Percentiles rank a stretch among this genome's conserved stretches.
phyloP scores from a whole-genome alignment of 2,888 invertebrate species.

The Vesta saturnalis region DNA sequence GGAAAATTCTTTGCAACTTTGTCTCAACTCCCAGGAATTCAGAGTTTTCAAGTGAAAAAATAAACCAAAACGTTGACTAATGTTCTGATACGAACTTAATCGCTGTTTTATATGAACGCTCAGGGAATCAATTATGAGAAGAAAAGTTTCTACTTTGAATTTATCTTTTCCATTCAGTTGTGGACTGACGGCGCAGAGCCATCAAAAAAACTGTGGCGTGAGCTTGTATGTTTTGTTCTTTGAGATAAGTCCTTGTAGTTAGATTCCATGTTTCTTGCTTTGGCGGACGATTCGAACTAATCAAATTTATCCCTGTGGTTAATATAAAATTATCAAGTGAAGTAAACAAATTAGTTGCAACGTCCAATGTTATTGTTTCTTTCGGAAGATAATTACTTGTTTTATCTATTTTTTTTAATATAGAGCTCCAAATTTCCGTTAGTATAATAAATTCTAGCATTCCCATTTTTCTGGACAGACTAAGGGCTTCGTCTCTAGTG shows the following conservation, averaged over 20 bases:
- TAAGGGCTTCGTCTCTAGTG: constrained; percentile 44
- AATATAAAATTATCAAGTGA: constrained; percentile 32
- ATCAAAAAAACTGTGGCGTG: constrained; percentile 43
- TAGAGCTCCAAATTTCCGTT: constrained; percentile 44
- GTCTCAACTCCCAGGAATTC: constrained; percentile 34
- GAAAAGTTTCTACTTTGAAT: constrained; percentile 43
- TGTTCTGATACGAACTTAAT: constrained; percentile 32
- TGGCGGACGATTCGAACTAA: constrained; percentile 23
- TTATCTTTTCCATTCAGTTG: constrained; percentile 42
- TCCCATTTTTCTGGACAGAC: constrained; percentile 41
- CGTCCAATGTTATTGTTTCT: constrained; percentile 44
- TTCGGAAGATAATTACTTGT: constrained; percentile 42
- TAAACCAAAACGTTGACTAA: constrained; percentile 40
- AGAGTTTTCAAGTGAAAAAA: constrained; percentile 38
- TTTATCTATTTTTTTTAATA: constrained; percentile 45
- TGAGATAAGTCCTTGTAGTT: constrained; percentile 46
- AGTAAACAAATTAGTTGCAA: constrained; percentile 44
- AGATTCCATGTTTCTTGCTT: constrained; percentile 42
- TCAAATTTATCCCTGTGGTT: constrained; percentile 7
- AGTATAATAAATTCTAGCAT: constrained; percentile 33
- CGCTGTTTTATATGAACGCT: constrained; percentile 43
- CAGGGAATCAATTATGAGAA: constrained; percentile 42
- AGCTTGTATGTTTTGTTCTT: constrained; percentile 47
- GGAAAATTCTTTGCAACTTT: not conserved
- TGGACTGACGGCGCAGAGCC: constrained; percentile 20